Percentiles rank a stretch among this genome's conserved stretches.
Conservation (phyloP, 2,797 vertebrate genomes). For the Sebastolobus alascanus region DNA sequence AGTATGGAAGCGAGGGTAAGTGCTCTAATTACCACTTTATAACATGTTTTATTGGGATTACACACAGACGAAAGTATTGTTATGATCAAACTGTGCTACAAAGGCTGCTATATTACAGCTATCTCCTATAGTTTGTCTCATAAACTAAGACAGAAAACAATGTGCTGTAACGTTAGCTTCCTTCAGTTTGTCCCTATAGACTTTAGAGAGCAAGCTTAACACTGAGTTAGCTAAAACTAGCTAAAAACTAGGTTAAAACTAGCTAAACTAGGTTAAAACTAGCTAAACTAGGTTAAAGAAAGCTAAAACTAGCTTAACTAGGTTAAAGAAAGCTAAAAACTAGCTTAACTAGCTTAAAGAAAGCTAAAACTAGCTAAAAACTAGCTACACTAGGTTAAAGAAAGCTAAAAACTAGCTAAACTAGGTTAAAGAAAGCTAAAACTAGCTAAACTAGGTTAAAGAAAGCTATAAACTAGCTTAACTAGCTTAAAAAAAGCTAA, state of each 20-base stretch:
- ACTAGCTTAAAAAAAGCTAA: too few relatives aligned
- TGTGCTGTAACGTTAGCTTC: neutral
- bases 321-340: too few relatives aligned
- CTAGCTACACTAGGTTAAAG: too few relatives aligned
- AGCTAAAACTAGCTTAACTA: too few relatives aligned
- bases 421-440: too few relatives aligned
- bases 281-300: too few relatives aligned
- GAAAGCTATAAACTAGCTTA: neutral
- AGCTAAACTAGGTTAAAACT: too few relatives aligned
- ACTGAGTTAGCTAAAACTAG: too few relatives aligned
- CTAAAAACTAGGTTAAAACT: too few relatives aligned
- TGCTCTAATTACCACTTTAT: constrained; percentile 40
- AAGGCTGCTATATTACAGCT: neutral
- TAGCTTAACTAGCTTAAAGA: too few relatives aligned
- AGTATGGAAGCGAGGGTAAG: constrained; percentile 98
- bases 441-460: too few relatives aligned
- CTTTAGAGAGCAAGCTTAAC: constrained; percentile 5
- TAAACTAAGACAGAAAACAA: constrained; percentile 10
- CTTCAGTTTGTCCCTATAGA: constrained; percentile 1
- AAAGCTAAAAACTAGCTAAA: too few relatives aligned
- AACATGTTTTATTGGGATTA: constrained; percentile 18
- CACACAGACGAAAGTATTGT: neutral
- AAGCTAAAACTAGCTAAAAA: neutral
- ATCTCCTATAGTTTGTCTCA: neutral
- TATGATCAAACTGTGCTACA: neutral